Conservation (phyloP, 37 sponge, comb jelly and placozoan genomes). For the Amphimedon queenslandica region DNA sequence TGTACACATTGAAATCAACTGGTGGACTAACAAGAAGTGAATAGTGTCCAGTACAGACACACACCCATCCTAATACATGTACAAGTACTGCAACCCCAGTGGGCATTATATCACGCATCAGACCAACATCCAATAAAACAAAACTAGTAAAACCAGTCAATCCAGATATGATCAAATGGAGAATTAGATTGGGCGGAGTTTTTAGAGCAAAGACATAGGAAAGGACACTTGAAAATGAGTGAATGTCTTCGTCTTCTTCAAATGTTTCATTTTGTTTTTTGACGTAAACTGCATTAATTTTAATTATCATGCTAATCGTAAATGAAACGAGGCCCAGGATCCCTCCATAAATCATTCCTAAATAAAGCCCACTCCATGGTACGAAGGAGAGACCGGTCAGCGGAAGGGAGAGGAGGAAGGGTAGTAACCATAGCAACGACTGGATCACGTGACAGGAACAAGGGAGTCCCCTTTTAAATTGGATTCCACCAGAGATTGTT, state of each 20-base stretch:
- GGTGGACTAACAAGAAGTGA: conserved; percentile 33
- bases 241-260: conserved; percentile 34
- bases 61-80: conserved; percentile 41
- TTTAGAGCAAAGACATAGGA: no score
- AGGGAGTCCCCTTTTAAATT: conserved; percentile 29
- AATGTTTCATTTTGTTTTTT: background rate
- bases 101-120: conserved; percentile 26
- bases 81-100: conserved; percentile 25
- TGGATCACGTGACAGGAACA: conserved; percentile 38
- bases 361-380: conserved; percentile 25
- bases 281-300: background rate
- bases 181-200: no score
- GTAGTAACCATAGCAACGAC: conserved; percentile 28
- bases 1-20: conserved; percentile 39
- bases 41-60: conserved; percentile 39
- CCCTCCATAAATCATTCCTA: conserved; percentile 48
- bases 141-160: conserved; percentile 27
- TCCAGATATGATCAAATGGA: conserved; percentile 33
- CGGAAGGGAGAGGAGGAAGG: conserved; percentile 27
- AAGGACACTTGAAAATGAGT: no score
- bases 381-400: conserved; percentile 31
- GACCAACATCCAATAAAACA: conserved; percentile 14
- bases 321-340: no score
- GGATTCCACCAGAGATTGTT: conserved; percentile 52
- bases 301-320: no score